Conservation (phyloP, 2,797 vertebrate species). For the Trematomus bernacchii region DNA sequence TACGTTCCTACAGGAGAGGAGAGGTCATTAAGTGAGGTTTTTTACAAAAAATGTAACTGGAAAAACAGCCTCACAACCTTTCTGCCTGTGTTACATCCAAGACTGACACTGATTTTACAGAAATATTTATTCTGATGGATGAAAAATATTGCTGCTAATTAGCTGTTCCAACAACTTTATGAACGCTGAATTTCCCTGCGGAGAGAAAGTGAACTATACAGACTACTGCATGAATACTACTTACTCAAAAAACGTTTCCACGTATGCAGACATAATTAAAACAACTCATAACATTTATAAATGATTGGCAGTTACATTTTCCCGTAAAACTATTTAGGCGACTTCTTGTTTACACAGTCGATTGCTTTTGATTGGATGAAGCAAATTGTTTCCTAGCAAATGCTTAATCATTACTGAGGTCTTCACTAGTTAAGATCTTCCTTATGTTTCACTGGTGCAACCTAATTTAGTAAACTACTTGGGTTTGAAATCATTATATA, state of each 20-base stretch:
- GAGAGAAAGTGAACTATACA: no score
- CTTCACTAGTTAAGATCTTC: background rate
- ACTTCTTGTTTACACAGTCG: background rate
- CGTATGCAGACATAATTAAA: background rate
- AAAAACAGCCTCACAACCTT: constrained; percentile 6
- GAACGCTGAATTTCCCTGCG: background rate
- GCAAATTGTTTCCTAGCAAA: background rate
- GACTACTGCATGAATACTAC: background rate
- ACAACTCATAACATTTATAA: background rate
- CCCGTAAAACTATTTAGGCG: background rate
- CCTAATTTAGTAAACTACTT: background rate
- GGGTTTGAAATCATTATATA: background rate
- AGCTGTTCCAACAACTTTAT: constrained; percentile 15
- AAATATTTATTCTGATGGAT: constrained; percentile 14
- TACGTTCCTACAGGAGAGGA: constrained; percentile 1
- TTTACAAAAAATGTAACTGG: constrained; percentile 22
- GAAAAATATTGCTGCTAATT: constrained; percentile 39
- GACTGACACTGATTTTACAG: constrained; percentile 7
- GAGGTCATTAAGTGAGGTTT: background rate
- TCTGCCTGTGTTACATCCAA: constrained; percentile 4
- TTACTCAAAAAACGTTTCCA: background rate
- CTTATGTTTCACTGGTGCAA: background rate
- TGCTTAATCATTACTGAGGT: background rate
- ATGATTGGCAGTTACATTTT: background rate
- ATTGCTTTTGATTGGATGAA: background rate